Evolutionary conservation across 2,113 vertebrate genomes (phyloP), one percentile per base, ranked within the genome.

Genomic region (Ciconia maguari): DNA sequence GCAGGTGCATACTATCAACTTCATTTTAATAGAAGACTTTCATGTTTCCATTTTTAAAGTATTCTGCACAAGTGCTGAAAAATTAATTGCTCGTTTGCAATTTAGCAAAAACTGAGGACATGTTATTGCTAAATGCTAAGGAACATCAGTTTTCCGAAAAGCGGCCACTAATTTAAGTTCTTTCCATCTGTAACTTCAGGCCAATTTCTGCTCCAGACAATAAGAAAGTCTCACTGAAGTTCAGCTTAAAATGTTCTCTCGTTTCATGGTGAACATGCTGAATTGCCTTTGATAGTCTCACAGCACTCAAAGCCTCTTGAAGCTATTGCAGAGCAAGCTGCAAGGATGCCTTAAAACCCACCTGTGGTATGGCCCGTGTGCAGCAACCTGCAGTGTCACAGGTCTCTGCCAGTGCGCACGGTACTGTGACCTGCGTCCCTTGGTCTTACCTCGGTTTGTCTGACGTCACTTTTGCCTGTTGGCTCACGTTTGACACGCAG

Each of bases 1-100:
- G 97, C 97, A 98, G 97, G 98, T 98, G 98, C 98, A 97, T 97
- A 96, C 97, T 97, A 98, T 98, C 98, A 98, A 98, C 97, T 97
- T 98, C 97, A 97, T 98, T 98, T 98, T 97, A 98, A 98, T 96
- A 95, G 97, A 98, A 98, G 96, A 98, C 97, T 98, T 97, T 97
- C 96, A 95, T 97, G 97, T 97, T 97, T 97, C 97, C 98, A 97
- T 98, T 98, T 97, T 98, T 98, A 98, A 98, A 98, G 98, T 98
- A 98, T 96, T 97, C 95, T 93, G 93, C 95, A 97, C 93, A 96
- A 98, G 97, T 98, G 96, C 96, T 96, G 95, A 96, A 92, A 98
- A 98, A 98, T 98, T 97, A 98, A 98, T 98, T 98, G 97, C 97
- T 96, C 96, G 88, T 97, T 97, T 96, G 96, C 96, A 97, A 96